A percentile compares a stretch with the other conserved stretches of the same genome.
phyloP scores from a whole-genome alignment of 2,113 vertebrate species.

The Isichthys henryi region DNA sequence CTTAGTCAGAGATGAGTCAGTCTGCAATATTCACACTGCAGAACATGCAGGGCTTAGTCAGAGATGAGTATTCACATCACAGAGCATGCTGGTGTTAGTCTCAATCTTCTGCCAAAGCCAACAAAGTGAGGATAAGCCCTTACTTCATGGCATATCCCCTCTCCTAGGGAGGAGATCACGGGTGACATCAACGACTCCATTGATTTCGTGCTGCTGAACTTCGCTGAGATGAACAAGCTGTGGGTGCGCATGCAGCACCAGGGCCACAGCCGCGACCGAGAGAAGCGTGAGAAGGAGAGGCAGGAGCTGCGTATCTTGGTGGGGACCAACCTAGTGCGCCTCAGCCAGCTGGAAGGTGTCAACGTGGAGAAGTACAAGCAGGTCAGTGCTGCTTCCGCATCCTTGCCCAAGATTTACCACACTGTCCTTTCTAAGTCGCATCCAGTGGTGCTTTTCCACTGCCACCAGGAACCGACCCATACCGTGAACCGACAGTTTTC shows the following conservation, averaged over 20 bases:
- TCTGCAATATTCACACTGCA: not conserved
- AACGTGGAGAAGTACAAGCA: conserved; percentile 97
- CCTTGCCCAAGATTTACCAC: not conserved
- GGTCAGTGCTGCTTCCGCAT: conserved; percentile 49
- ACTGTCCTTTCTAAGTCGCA: not conserved
- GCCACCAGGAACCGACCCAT: not conserved
- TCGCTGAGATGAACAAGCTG: conserved; percentile 98
- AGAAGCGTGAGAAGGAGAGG: conserved; percentile 90
- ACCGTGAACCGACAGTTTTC: not conserved
- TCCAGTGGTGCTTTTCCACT: not conserved
- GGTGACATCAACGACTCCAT: conserved; percentile 95
- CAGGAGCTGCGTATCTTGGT: conserved; percentile 93
- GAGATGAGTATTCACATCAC: not conserved
- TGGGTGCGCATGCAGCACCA: conserved; percentile 99
- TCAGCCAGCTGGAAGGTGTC: conserved; percentile 94
- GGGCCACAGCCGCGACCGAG: conserved; percentile 89
- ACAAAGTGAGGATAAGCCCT: not conserved
- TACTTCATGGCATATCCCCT: too few species aligned
- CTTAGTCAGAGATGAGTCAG: not conserved
- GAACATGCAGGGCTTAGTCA: not conserved
- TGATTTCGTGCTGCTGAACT: conserved; percentile 95
- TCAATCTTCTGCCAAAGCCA: not conserved
- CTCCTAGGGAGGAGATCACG: conserved; percentile 79
- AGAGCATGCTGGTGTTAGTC: not conserved
- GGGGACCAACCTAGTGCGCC: conserved; percentile 92